Conservation (phyloP, 2,888 invertebrate genomes). For the Scaptomyza tumidula region DNA sequence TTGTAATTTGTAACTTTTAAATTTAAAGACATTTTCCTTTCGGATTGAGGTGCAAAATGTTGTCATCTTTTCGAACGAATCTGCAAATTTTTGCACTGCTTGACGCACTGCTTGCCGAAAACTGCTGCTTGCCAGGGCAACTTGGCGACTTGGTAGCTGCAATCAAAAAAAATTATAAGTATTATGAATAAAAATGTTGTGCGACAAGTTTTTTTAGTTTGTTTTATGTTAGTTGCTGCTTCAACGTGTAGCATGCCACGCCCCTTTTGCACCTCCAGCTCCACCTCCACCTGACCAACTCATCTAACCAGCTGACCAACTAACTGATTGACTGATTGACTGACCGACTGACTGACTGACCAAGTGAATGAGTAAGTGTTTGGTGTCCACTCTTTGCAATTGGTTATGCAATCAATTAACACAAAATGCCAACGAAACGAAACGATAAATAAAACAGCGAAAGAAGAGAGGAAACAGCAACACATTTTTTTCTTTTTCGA, state of each 20-base stretch:
- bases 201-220: constrained; percentile 62
- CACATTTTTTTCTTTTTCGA: constrained; percentile 6
- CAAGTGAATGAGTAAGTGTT: constrained; percentile 34
- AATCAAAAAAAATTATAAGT: constrained; percentile 1
- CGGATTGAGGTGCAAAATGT: no score
- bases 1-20: not conserved
- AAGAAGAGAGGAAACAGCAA: constrained; percentile 20
- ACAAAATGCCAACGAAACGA: constrained; percentile 57
- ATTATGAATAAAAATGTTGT: constrained; percentile 66
- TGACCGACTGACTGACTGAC: constrained; percentile 8
- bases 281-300: no score
- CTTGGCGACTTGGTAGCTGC: constrained; percentile 3
- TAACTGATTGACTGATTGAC: constrained; percentile 1
- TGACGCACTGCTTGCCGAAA: constrained; percentile 7
- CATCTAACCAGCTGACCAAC: constrained; percentile 19
- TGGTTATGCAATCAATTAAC: constrained; percentile 78
- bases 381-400: constrained; percentile 45
- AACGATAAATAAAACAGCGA: constrained; percentile 30
- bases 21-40: not conserved
- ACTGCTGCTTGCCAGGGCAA: constrained; percentile 18
- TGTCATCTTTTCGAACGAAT: no score
- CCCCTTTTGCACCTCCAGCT: constrained; percentile 16
- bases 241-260: constrained; percentile 32
- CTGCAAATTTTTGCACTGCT: constrained; percentile 3
- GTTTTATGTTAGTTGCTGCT: constrained; percentile 36